Percentiles rank a stretch among this genome's conserved stretches.
Evolutionary conservation across 2,797 vertebrate genomes (phyloP).

Genomic region (Manis javanica): DNA sequence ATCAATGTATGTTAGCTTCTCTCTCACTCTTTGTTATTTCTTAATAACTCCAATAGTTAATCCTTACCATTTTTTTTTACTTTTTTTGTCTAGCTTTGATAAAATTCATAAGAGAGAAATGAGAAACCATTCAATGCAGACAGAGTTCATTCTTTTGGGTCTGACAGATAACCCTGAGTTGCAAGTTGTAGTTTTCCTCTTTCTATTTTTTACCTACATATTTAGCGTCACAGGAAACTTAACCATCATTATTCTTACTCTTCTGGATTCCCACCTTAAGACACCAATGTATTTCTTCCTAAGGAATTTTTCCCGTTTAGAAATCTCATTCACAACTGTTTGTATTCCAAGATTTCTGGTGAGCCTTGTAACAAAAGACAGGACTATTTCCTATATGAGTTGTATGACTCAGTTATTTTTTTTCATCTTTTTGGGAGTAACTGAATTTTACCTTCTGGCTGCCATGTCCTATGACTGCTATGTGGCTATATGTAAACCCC

Average conservation of each 20-base stretch:
- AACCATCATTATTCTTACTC: neutral
- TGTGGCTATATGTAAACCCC: constrained; percentile 61
- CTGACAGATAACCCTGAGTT: neutral
- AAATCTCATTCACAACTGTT: constrained; percentile 24
- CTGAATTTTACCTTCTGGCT: constrained; percentile 57
- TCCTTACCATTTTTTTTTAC: neutral
- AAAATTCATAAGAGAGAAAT: neutral
- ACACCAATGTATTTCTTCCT: constrained; percentile 52
- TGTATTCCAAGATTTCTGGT: no score
- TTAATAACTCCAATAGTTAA: neutral
- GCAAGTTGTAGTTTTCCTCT: neutral
- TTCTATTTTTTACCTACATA: neutral
- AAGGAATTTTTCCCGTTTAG: constrained; percentile 12
- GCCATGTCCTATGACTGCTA: constrained; percentile 53
- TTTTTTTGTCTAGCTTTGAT: neutral
- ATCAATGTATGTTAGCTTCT: neutral
- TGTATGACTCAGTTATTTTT: constrained; percentile 44
- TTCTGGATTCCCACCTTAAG: constrained; percentile 40
- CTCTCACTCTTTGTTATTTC: neutral
- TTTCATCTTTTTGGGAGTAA: neutral
- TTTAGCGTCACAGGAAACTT: constrained; percentile 29
- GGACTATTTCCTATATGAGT: constrained; percentile 24
- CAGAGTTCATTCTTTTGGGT: constrained; percentile 42
- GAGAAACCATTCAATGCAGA: neutral
- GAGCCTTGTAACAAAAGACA: neutral